phyloP scores from a whole-genome alignment of 2,113 vertebrate genomes.

The Pseudonaja textilis region DNA sequence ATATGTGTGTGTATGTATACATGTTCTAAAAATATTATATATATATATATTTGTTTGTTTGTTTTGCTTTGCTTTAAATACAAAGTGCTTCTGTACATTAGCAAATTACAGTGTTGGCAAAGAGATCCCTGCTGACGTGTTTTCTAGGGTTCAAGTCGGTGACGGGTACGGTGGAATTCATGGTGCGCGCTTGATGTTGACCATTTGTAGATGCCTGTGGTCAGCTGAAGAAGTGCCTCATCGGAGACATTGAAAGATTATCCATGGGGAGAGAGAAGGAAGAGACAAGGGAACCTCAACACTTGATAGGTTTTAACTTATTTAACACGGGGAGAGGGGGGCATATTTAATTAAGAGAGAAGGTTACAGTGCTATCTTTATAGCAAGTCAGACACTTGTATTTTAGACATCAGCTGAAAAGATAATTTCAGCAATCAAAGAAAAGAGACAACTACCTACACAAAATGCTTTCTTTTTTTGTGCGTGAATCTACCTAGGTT shows the following conservation, averaged over 20 bases:
- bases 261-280: not conserved
- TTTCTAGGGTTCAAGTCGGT: constrained; percentile 54
- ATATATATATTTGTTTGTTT: constrained; percentile 38
- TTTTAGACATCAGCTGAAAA: constrained; percentile 22
- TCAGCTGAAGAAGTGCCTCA: constrained; percentile 61
- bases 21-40: constrained; percentile 55
- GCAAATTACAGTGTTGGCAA: constrained; percentile 77
- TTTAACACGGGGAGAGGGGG: not conserved
- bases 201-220: constrained; percentile 46
- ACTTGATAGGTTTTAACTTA: constrained; percentile 43
- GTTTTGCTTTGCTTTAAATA: constrained; percentile 68
- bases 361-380: constrained; percentile 43
- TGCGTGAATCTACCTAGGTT: constrained; percentile 27
- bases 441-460: not conserved
- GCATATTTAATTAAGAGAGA: not conserved
- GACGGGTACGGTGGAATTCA: constrained; percentile 21
- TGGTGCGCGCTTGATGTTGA: constrained; percentile 44
- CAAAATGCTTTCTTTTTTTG: not conserved
- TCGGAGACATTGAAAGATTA: constrained; percentile 56
- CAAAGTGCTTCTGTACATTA: constrained; percentile 80
- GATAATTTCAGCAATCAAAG: constrained; percentile 27
- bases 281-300: constrained; percentile 53
- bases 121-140: constrained; percentile 71
- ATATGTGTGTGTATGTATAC: not conserved
- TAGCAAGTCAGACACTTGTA: constrained; percentile 2